Evolutionary conservation across 2,797 vertebrate species (phyloP).

Genomic region (Sebastes oblongus): DNA sequence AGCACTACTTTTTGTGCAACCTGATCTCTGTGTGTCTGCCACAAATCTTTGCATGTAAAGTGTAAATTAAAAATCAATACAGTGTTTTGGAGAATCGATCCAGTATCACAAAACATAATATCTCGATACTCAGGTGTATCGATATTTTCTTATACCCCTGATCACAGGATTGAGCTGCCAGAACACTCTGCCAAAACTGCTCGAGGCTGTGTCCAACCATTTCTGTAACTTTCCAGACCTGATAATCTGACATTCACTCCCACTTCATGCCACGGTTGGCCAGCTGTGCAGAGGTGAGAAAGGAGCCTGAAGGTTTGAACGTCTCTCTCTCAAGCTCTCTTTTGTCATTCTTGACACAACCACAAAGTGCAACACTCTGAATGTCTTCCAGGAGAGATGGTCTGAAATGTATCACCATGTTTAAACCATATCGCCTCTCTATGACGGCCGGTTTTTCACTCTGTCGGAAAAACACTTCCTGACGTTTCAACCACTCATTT

Average conservation of each 20-base stretch:
- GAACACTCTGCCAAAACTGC: background rate
- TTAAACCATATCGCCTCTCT: background rate
- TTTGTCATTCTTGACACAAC: background rate
- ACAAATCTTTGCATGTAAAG: no score
- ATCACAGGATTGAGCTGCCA: background rate
- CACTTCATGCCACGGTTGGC: background rate
- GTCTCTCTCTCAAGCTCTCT: background rate
- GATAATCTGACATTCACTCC: background rate
- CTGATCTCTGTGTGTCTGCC: no score
- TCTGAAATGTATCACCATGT: background rate
- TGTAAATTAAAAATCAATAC: no score
- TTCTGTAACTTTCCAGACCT: background rate
- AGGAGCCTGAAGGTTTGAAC: background rate
- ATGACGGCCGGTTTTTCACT: fast-evolving
- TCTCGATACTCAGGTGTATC: no score
- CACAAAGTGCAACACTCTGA: background rate
- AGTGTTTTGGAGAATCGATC: no score
- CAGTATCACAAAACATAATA: no score
- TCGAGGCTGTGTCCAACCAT: background rate
- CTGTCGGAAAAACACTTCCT: background rate
- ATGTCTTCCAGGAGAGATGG: background rate
- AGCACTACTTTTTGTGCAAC: no score
- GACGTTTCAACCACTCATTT: background rate
- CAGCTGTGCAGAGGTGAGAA: background rate
- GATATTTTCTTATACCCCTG: no score